Conservation (phyloP, 2,113 vertebrate species). For the Copsychus sechellarum region DNA sequence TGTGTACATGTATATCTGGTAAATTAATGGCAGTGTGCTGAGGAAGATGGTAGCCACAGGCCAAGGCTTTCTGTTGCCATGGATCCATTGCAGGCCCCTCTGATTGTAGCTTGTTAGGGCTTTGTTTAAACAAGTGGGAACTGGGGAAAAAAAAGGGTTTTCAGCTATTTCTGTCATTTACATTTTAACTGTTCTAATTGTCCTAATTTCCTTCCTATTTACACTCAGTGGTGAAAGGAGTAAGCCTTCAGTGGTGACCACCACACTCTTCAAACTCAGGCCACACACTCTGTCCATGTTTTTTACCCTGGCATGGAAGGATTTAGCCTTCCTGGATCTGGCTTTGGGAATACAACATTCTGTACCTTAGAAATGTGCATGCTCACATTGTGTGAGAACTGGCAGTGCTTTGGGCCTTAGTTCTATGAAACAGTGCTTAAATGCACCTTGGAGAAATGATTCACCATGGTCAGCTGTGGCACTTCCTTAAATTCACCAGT, state of each 20-base stretch:
- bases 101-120: constrained; percentile 80
- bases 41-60: constrained; percentile 67
- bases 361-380: not conserved
- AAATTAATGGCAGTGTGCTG: constrained; percentile 60
- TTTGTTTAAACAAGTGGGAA: constrained; percentile 83
- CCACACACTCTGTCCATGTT: not conserved
- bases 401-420: not conserved
- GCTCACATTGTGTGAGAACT: not conserved
- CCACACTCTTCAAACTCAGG: not conserved
- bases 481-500: not conserved
- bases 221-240: not conserved
- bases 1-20: not conserved
- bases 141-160: constrained; percentile 14
- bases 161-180: constrained; percentile 80
- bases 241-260: constrained; percentile 7
- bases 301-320: not conserved
- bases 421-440: not conserved
- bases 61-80: constrained; percentile 76
- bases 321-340: not conserved
- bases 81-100: constrained; percentile 74
- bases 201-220: constrained; percentile 62
- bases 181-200: constrained; percentile 76
- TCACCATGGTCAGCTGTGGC: not conserved
- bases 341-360: not conserved
- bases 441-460: not conserved